Conservation (phyloP, 2,797 vertebrate genomes). For the Agapornis canus region DNA sequence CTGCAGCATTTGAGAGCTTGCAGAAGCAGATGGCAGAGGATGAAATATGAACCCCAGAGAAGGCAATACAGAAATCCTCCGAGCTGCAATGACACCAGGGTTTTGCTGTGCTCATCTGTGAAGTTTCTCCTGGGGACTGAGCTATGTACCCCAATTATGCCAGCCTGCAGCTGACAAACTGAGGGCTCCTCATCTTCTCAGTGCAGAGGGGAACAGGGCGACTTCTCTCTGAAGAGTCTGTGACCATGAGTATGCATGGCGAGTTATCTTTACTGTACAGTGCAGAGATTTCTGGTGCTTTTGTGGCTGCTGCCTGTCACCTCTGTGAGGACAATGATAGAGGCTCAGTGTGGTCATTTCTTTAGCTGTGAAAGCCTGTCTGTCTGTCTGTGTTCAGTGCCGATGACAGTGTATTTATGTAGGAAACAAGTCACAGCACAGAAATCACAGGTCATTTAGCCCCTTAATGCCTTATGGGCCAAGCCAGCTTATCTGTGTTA, state of each 20-base stretch:
- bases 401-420: not conserved
- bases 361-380: not conserved
- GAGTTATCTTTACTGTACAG: not conserved
- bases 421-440: not conserved
- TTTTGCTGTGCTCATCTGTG: not conserved
- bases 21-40: not conserved
- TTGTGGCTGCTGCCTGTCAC: not conserved
- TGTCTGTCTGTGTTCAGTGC: not conserved
- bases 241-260: not conserved
- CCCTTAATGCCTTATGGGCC: not conserved
- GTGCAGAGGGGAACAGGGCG: not conserved
- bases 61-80: not conserved
- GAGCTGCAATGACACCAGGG: not conserved
- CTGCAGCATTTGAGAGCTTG: not conserved
- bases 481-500: not conserved
- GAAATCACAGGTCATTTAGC: not conserved
- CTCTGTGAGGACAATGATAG: not conserved
- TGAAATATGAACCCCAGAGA: not conserved
- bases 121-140: not conserved
- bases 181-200: not conserved
- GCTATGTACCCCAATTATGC: accelerated
- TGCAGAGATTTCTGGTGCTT: not conserved
- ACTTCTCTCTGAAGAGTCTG: not conserved
- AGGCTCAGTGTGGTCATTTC: not conserved
- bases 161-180: not conserved